Evolutionary conservation across 2,113 vertebrate species (phyloP), one percentile per base, ranked within the genome.

Genomic region (Gambusia holbrooki): DNA sequence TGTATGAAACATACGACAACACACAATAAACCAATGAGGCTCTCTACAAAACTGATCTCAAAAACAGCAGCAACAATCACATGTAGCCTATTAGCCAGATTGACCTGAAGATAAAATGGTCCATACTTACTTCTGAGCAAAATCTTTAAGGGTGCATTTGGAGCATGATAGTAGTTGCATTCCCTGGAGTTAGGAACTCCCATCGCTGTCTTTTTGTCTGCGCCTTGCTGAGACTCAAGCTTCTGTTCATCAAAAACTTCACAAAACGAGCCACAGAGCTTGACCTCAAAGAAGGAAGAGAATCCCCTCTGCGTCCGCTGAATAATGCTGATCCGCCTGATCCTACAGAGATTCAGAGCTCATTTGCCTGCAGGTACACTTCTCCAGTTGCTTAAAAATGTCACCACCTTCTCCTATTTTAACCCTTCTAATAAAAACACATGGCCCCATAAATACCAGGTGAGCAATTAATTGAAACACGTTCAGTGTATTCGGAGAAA

Each of bases 101-200:
- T 15, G 40, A 42, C 40, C 14, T 25, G 6, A 54, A 54, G 7
- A 54, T 22, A 37, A n/a, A 25, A 37, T 37, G n/a, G 63, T 17
- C 30, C 9, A 7, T 71, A 94, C 93, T 95, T 88, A 94, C 93
- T 86, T 91, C 87, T 93, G 65, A 91, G 82, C 75, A 92, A 66
- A 37, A 93, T 90, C 80, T 66, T 92, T 61, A 91, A 83, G n/a
- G 90, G 76, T 71, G 84, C 32, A 69, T 83, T 78, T 68, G 87
- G 78, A 74, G 80, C 72, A 6, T 92, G 88, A 82, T 89, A 80
- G 82, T 91, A 90, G 82, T 58, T 84, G 83, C 84, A 90, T 82
- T 93, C 93, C 80, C 92, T 93, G 35, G 94, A 95, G 87, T 93
- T 94, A 33, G 93, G 86, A 37, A 94, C 94, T 88, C 93, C 94